Conservation (phyloP, 2,797 vertebrate genomes). For the Hipposideros larvatus region DNA sequence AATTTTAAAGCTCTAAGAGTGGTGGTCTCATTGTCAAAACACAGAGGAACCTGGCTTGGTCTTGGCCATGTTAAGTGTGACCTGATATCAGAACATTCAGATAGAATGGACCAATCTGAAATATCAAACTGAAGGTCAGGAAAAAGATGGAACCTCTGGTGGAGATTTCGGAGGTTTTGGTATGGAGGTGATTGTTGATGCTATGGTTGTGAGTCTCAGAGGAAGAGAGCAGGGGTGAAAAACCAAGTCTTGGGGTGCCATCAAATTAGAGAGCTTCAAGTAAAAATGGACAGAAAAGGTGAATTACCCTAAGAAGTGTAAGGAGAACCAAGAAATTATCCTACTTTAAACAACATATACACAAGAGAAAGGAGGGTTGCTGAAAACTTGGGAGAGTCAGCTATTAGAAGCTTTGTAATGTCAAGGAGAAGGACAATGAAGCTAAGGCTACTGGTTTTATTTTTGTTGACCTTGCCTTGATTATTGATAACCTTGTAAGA, state of each 20-base stretch:
- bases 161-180: not conserved
- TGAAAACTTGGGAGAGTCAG: not conserved
- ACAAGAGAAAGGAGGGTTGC: not conserved
- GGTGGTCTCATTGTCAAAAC: not conserved
- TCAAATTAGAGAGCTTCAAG: not conserved
- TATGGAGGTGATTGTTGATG: not conserved
- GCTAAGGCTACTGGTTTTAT: not conserved
- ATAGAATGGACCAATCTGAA: not conserved
- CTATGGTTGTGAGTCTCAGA: not conserved
- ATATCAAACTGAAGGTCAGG: not conserved
- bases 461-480: constrained; percentile 22
- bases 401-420: not conserved
- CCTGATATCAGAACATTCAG: not conserved
- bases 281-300: not conserved
- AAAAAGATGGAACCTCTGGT: not conserved
- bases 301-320: not conserved
- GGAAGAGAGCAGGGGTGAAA: not conserved
- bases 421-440: not conserved
- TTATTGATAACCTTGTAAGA: not conserved
- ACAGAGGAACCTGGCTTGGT: not conserved
- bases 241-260: not conserved
- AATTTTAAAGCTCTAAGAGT: not conserved
- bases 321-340: not conserved
- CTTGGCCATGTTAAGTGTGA: not conserved
- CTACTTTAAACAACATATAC: constrained; percentile 7